Evolutionary conservation across 2,888 invertebrate species (phyloP).

Genomic region (Rhagophthalmus giganteus): DNA sequence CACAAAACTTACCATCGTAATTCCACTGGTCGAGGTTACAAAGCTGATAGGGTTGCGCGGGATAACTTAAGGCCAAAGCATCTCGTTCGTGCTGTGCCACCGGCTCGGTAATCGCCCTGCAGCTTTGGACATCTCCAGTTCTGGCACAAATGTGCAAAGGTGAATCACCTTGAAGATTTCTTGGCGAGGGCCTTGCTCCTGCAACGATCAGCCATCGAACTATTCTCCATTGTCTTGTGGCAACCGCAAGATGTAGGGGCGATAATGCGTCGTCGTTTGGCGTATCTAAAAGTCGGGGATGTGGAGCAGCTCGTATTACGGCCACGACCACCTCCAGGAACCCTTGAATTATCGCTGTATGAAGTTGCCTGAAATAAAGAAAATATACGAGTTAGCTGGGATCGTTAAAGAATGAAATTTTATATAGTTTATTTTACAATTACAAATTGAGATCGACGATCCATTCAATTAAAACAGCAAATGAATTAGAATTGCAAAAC

Average conservation of each 20-base stretch:
- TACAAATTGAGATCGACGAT: not conserved
- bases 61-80: constrained; percentile 44
- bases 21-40: constrained; percentile 76
- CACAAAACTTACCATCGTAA: constrained; percentile 73
- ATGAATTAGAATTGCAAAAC: too few relatives aligned
- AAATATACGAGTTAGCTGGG: not conserved
- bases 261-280: constrained; percentile 80
- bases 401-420: not conserved
- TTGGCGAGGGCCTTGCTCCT: constrained; percentile 68
- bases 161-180: constrained; percentile 81
- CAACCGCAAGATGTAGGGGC: constrained; percentile 84
- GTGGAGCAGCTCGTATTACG: constrained; percentile 76
- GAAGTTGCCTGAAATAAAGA: constrained; percentile 70
- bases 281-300: constrained; percentile 75
- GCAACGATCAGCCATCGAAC: constrained; percentile 77
- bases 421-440: not conserved
- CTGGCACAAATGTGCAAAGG: constrained; percentile 83
- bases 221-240: constrained; percentile 74
- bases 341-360: constrained; percentile 80
- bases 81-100: constrained; percentile 59
- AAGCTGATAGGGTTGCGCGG: constrained; percentile 53
- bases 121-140: constrained; percentile 69
- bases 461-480: too few relatives aligned
- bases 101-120: constrained; percentile 73
- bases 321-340: constrained; percentile 72